Evolutionary conservation across 2,888 invertebrate genomes (phyloP), one percentile per base, ranked within the genome.

Genomic region (Cerceris ruficornis): DNA sequence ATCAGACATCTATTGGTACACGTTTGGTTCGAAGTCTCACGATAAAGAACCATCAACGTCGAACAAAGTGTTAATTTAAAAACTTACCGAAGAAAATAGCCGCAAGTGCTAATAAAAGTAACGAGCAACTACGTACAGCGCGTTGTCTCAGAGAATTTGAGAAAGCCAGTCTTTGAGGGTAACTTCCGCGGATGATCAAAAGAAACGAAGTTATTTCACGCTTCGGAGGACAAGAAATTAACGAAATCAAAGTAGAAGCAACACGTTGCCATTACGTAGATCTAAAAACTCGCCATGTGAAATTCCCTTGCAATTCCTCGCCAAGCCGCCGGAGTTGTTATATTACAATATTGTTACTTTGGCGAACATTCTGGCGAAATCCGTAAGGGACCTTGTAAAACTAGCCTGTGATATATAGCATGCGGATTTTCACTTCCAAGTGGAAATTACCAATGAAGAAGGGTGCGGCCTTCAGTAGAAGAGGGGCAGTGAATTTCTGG

Each of bases 371-470:
- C 28, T 13, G 50, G 39, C 50, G 50, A 62, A 50, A 62, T 62
- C 50, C 50, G 62, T 49, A 49, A 49, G 39, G 28, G 49, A 15
- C 28, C 17, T 62, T 62, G 50, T 42, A 17, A n/a, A 50, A 28
- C 49, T 13, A 28, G 17, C 28, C 62, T 49, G 62, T 62, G 62
- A 62, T 62, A 28, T 50, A 62, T 62, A 50, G 62, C 49, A 28
- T 28, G 49, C 13, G 62, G 50, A 50, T 62, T 62, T 62, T 28
- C 62, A 62, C 50, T 62, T 62, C 28, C 62, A 49, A 50, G 62
- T 50, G 50, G 62, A 62, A 62, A 62, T 62, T 62, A 50, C 49
- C 13, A 9, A 28, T 13, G 11, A 41, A 7, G 46, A 46, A 11
- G 62, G 17, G 49, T 11, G 42, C 6, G 43, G 46, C 46, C 17